Evolutionary conservation across 1,140 invertebrate genomes (phyloP).

Genomic region (Penaeus indicus): DNA sequence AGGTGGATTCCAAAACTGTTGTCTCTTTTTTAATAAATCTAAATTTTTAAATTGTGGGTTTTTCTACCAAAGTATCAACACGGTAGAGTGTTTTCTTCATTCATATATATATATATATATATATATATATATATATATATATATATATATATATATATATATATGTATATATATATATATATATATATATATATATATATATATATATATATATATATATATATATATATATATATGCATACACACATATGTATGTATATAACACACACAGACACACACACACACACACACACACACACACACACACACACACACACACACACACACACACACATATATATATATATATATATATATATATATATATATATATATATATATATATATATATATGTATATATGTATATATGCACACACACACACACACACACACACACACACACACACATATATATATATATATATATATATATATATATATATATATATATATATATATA

Average conservation of each 20-base stretch:
- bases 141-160: too few relatives aligned
- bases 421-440: neutral
- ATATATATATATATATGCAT: constrained; percentile 2
- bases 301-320: neutral
- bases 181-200: constrained; percentile 26
- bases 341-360: constrained; percentile 11
- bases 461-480: constrained; percentile 7
- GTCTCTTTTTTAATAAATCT: too few relatives aligned
- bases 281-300: neutral
- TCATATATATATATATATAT: too few relatives aligned
- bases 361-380: constrained; percentile 6
- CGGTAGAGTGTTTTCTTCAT: too few relatives aligned
- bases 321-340: neutral
- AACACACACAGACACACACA: neutral
- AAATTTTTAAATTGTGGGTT: too few relatives aligned
- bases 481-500: neutral
- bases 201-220: constrained; percentile 20
- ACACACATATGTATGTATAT: neutral
- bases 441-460: neutral
- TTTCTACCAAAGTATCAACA: too few relatives aligned
- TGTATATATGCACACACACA: neutral
- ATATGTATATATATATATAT: neutral
- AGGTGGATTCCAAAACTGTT: too few relatives aligned
- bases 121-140: too few relatives aligned
- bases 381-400: neutral